Conservation (phyloP, 1,140 invertebrate genomes). For the Delia radicum region DNA sequence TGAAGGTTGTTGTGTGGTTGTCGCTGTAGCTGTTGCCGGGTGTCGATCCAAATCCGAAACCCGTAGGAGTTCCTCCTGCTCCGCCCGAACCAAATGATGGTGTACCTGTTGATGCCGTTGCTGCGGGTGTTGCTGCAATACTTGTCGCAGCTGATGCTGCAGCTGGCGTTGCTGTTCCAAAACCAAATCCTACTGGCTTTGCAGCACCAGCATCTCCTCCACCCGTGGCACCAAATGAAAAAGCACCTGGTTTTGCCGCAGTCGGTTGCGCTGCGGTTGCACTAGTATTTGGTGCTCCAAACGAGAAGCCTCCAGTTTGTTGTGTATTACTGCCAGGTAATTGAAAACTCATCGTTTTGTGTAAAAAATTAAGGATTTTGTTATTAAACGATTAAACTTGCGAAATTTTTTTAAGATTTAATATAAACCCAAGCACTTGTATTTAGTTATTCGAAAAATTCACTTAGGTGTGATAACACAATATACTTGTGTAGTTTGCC, state of each 20-base stretch:
- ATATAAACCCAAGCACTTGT: too few species aligned
- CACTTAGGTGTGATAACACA: neutral
- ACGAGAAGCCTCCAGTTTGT: constrained; percentile 15
- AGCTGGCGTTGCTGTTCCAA: constrained; percentile 28
- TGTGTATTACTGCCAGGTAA: constrained; percentile 39
- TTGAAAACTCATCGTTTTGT: constrained; percentile 41
- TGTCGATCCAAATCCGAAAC: neutral
- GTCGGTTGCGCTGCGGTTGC: constrained; percentile 8
- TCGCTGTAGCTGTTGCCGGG: constrained; percentile 21
- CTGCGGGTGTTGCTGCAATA: constrained; percentile 10
- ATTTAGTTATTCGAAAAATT: too few species aligned
- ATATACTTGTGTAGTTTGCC: too few species aligned
- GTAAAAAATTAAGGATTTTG: neutral
- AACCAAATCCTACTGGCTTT: neutral
- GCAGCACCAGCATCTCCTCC: constrained; percentile 12
- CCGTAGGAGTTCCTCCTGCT: neutral
- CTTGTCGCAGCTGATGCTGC: constrained; percentile 29
- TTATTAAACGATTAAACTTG: too few species aligned
- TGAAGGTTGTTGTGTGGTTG: constrained; percentile 23
- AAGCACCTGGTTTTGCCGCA: neutral
- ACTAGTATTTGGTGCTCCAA: neutral
- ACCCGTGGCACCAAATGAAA: neutral
- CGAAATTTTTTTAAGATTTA: neutral
- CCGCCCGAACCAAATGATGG: neutral
- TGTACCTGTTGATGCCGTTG: constrained; percentile 3